phyloP scores from a whole-genome alignment of 35 echinoderm and acorn worm genomes.

The Antedon bifida region DNA sequence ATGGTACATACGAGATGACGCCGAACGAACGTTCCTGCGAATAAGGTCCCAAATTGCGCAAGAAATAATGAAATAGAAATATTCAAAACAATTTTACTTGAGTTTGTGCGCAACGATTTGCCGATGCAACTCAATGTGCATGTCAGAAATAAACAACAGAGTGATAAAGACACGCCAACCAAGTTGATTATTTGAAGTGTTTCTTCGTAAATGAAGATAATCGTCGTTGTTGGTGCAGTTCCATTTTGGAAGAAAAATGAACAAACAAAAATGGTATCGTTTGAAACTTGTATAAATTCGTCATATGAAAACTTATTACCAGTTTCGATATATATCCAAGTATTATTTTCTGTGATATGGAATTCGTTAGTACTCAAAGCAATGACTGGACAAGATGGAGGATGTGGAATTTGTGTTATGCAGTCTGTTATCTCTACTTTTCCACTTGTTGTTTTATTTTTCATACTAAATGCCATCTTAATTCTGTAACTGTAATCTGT shows the following conservation, averaged over 20 bases:
- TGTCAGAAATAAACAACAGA: not conserved
- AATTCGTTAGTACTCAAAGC: not conserved
- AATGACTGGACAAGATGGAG: not conserved
- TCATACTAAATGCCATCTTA: not conserved
- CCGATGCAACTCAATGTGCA: not conserved
- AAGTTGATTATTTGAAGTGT: not conserved
- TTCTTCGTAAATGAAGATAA: not conserved
- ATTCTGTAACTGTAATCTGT: not conserved
- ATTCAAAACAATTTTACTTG: not conserved
- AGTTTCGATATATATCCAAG: not conserved
- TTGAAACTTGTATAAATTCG: not conserved
- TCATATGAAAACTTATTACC: not conserved
- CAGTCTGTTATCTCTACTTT: not conserved
- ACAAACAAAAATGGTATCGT: not conserved
- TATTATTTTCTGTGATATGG: not conserved
- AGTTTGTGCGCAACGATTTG: not conserved
- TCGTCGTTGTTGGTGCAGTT: not conserved
- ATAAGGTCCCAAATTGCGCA: not conserved
- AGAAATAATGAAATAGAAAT: not conserved
- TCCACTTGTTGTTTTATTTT: not conserved
- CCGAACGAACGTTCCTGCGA: not conserved
- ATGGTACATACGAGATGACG: not conserved
- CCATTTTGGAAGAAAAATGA: not conserved
- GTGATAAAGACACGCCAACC: not conserved
- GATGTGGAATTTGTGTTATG: not conserved